Base-by-base conservation (phyloP, 2,888 invertebrate species). In the Megaustenia siamemsis region DNA sequence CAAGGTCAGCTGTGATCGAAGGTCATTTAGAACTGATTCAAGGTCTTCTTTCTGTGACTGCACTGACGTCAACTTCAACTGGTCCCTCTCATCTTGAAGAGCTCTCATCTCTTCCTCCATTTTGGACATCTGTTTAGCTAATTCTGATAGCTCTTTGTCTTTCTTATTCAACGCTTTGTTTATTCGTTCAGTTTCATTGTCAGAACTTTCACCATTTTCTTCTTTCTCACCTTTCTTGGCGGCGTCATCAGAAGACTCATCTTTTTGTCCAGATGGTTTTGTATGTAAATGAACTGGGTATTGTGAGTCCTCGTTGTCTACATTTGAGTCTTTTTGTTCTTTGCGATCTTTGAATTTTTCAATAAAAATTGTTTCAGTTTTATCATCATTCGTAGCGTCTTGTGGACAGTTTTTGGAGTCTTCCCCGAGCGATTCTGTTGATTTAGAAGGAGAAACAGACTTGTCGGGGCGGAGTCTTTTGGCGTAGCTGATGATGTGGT, bases 61-160 rank as follows among this genome's bases (percentile, higher is more conserved):
- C 69, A 43, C 35, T 15, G 78, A 43, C 49, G 35, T 86, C 63
- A 88, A 87, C 82, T 88, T 84, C 38, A 90, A 84, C 10, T 83
- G 76, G 24, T 82, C 86, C 60, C 91, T 91, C 81, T 91, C 90
- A 28, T 85, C 85, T 78, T 90, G 89, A 10, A 92, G 79, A 28
- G 85, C 81, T 38, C 83, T 83, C 43, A 86, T 76, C 43, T 85
- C 15, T 35, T 78, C 77, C 43, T 83, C 82, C 82, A 86, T 85
- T 69, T 87, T 84, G 18, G 83, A 40, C 53, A 86, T 66, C 45
- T 89, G 79, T 43, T 86, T 63, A 12, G 81, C 83, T 28, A 86
- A 63, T 8, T 21, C 12, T 15, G 32, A 53, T 15, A 85, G 75
- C 6, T 73, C 45, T 49, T 84, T 71, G 24, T 80, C 73, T 28